Evolutionary conservation across 2,888 invertebrate genomes (phyloP).

Genomic region (Apodemia duryi): DNA sequence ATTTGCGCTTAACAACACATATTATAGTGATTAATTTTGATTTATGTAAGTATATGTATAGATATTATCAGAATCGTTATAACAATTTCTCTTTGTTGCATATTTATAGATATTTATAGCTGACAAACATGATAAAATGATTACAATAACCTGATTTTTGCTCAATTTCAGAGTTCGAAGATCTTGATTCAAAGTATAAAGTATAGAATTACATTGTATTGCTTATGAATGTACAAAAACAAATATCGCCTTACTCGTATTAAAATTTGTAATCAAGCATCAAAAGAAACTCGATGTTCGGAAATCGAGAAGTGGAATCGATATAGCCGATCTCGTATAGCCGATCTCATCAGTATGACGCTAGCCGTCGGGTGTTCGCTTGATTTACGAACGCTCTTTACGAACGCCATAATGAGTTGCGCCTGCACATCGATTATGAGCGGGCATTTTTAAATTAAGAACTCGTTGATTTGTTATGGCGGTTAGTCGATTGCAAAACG

Average conservation of each 20-base stretch:
- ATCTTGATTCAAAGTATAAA: not conserved
- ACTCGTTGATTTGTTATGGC: slow-evolving; percentile 39
- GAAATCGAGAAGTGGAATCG: slow-evolving; percentile 46
- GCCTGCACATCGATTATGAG: slow-evolving; percentile 56
- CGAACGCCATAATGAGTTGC: slow-evolving; percentile 68
- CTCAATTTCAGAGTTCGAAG: not conserved
- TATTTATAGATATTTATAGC: no score
- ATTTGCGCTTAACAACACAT: no score
- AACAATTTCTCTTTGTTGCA: no score
- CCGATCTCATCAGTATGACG: slow-evolving; percentile 52
- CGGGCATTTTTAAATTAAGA: slow-evolving; percentile 64
- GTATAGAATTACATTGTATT: slow-evolving; percentile 18
- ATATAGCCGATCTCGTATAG: slow-evolving; percentile 52
- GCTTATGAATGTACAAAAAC: slow-evolving; percentile 49
- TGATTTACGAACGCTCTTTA: slow-evolving; percentile 72
- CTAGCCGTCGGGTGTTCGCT: slow-evolving; percentile 65
- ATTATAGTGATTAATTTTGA: no score
- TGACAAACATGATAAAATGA: no score
- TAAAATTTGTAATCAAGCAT: slow-evolving; percentile 34
- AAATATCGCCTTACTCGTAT: slow-evolving; percentile 42
- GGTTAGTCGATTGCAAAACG: slow-evolving; percentile 32
- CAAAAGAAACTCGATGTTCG: slow-evolving; percentile 35
- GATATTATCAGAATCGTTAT: no score
- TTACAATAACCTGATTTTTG: not conserved
- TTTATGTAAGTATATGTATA: no score